Evolutionary conservation across 2,888 invertebrate genomes (phyloP), one percentile per base, ranked within the genome.

Genomic region (Caenorhabditis doughertyi): DNA sequence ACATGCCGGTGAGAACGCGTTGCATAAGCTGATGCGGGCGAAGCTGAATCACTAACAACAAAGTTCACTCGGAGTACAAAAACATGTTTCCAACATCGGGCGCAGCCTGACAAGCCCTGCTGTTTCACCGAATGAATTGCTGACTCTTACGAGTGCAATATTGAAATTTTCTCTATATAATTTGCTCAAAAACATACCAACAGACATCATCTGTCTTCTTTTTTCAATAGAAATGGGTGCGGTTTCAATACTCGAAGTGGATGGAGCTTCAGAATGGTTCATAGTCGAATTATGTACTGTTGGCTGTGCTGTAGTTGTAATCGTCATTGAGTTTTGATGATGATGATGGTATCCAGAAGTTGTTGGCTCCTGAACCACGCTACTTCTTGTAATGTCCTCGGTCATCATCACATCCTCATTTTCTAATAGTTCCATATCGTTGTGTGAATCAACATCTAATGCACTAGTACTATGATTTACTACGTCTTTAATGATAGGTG

Each of bases 161-260:
- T n/a, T n/a, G n/a, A n/a, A n/a, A n/a, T n/a, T n/a, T n/a, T n/a
- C n/a, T n/a, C n/a, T n/a, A n/a, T n/a, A n/a, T n/a, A n/a, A n/a
- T n/a, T n/a, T n/a, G n/a, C n/a, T n/a, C n/a, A n/a, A n/a, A n/a
- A n/a, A 39, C 64, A 49, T 65, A 65, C 64, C 91, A 16, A 91
- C 80, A 8, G 89, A 89, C 55, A 87, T 87, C 84, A 91, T 90
- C 55, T 89, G 89, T 42, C 85, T 72, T 21, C 88, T 56, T 58
- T 89, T 84, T 53, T 89, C 77, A 11, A 79, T 76, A 9, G 84
- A 71, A 27, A 73, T 70, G 0, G 77, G 79, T 3, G 62, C 79
- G 11, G 71, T 23, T 0, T 35, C 62, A 21, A 21, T 7, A 2
- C 23, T 4, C n/a, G 32, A 23, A 16, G 60, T 13, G 8, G 60